Conservation (phyloP, 2,888 invertebrate species). For the Reticulitermes lucifugus region DNA sequence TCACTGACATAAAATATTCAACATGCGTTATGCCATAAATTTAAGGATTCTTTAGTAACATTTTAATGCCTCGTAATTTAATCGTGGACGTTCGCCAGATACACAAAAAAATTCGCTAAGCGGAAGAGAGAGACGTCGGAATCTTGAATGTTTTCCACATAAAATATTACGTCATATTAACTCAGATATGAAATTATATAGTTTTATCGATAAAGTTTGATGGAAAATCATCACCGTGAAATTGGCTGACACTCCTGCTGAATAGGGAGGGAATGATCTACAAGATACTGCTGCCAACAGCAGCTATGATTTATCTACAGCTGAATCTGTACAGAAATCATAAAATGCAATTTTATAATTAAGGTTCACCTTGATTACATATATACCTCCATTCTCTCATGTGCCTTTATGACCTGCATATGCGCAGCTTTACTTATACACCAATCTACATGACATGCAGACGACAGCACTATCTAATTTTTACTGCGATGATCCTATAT, state of each 20-base stretch:
- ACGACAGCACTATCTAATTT: no score
- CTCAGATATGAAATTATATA: not conserved
- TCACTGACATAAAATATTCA: no score
- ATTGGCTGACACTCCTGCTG: not conserved
- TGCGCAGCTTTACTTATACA: no score
- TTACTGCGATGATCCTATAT: no score
- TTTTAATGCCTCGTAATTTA: no score
- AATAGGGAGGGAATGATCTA: not conserved
- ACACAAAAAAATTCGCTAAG: not conserved
- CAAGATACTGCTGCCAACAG: not conserved
- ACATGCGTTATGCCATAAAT: no score
- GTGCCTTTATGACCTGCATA: no score
- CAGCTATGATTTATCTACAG: not conserved
- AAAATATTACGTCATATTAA: not conserved
- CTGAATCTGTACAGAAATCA: not conserved
- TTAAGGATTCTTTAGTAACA: no score
- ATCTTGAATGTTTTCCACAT: not conserved
- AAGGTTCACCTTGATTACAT: no score
- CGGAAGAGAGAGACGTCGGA: not conserved
- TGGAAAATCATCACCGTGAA: not conserved
- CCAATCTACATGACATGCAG: no score
- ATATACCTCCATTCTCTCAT: no score
- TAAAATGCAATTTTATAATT: no score
- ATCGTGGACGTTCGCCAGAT: not conserved
- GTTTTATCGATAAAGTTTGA: not conserved